Evolutionary conservation across 2,888 invertebrate species (phyloP).

Genomic region (Amorpha juglandis): DNA sequence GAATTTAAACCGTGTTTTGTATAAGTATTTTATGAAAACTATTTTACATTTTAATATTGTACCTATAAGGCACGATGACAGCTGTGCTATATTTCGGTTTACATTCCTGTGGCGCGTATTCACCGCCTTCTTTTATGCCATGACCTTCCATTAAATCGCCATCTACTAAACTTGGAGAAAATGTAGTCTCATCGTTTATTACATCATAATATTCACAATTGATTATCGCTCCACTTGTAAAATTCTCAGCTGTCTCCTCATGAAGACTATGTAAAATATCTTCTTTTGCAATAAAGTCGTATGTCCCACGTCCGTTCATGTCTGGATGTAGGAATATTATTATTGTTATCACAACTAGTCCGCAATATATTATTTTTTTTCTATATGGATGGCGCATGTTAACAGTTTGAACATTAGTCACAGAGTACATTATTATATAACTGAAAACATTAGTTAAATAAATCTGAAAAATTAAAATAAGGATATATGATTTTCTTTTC

Average conservation of each 20-base stretch:
- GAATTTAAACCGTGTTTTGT: no score
- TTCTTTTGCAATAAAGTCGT: slow-evolving; percentile 75
- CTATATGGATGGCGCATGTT: slow-evolving; percentile 63
- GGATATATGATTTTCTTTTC: no score
- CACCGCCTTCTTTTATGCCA: slow-evolving; percentile 71
- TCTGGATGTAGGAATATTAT: slow-evolving; percentile 65
- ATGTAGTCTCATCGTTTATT: slow-evolving; percentile 62
- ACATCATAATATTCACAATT: slow-evolving; percentile 71
- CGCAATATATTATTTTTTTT: slow-evolving; percentile 61
- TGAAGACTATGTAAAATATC: slow-evolving; percentile 71
- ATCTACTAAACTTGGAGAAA: slow-evolving; percentile 62
- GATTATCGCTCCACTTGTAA: slow-evolving; percentile 64
- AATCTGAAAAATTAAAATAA: no score
- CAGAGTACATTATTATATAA: no score
- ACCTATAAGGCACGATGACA: slow-evolving; percentile 91
- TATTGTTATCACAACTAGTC: slow-evolving; percentile 50
- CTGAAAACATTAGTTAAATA: neutral
- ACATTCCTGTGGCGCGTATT: slow-evolving; percentile 68
- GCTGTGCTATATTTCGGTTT: slow-evolving; percentile 88
- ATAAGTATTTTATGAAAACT: no score
- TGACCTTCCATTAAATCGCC: slow-evolving; percentile 68
- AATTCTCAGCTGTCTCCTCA: slow-evolving; percentile 70
- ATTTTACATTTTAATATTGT: slow-evolving; percentile 17
- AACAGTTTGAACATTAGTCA: slow-evolving; percentile 24
- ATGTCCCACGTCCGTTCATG: slow-evolving; percentile 58